Conservation (phyloP, 2,888 invertebrate genomes). For the Hyalella azteca region DNA sequence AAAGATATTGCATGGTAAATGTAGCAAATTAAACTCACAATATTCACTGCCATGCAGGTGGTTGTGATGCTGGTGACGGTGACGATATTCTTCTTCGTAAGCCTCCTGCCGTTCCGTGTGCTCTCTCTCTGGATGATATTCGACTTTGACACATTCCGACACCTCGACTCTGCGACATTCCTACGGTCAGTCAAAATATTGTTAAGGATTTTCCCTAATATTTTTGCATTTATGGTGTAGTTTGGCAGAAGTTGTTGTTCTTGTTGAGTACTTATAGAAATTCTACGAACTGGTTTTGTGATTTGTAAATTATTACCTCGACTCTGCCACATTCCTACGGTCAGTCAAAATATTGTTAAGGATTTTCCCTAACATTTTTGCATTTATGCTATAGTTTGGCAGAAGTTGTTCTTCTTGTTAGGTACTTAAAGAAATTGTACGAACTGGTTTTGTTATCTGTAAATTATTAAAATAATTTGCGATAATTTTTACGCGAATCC, state of each 20-base stretch:
- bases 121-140: slow-evolving; percentile 86
- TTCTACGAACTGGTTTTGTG: not conserved
- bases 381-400: slow-evolving; percentile 88
- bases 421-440: slow-evolving; percentile 72
- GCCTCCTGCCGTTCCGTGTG: slow-evolving; percentile 85
- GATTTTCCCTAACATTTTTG: slow-evolving; percentile 86
- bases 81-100: slow-evolving; percentile 86
- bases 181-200: not conserved
- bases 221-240: slow-evolving; percentile 87
- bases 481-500: no score
- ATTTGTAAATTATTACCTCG: no score
- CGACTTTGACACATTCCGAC: slow-evolving; percentile 77
- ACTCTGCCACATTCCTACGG: not conserved
- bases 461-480: no score
- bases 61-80: slow-evolving; percentile 89
- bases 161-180: not conserved
- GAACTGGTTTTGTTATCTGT: not conserved
- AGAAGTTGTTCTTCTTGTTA: slow-evolving; percentile 85
- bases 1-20: no score
- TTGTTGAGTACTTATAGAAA: slow-evolving; percentile 83
- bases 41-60: slow-evolving; percentile 69
- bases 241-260: slow-evolving; percentile 84
- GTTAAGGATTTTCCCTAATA: slow-evolving; percentile 85
- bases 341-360: slow-evolving; percentile 67
- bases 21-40: no score